A percentile compares a stretch with the other conserved stretches of the same genome.
phyloP scores from a whole-genome alignment of 2,888 invertebrate genomes.

The Ormyrus pomaceus region DNA sequence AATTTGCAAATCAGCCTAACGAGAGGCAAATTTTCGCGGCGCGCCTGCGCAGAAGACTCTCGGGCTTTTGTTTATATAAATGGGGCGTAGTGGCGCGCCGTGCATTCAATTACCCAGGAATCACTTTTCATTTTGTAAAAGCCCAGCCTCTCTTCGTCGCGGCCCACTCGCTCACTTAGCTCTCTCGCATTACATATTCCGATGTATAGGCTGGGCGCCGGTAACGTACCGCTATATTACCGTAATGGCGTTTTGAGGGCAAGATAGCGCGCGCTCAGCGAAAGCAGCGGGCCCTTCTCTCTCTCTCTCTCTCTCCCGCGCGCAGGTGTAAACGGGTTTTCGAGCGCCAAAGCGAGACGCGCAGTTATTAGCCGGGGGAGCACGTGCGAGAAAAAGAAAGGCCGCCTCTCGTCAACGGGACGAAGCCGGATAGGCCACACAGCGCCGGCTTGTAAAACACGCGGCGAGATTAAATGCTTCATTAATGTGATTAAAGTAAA shows the following conservation, averaged over 20 bases:
- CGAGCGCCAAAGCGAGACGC: conserved; percentile 60
- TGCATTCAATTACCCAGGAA: conserved; percentile 34
- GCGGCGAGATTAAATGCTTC: conserved; percentile 75
- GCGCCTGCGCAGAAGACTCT: not conserved
- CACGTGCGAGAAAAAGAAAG: conserved; percentile 28
- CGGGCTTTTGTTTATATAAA: conserved; percentile 2
- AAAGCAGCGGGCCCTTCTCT: not conserved
- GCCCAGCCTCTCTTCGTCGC: not conserved
- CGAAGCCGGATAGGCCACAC: conserved; percentile 69
- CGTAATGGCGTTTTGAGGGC: conserved; percentile 61
- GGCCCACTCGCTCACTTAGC: not conserved
- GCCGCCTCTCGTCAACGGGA: conserved; percentile 67
- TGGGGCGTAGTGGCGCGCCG: not conserved
- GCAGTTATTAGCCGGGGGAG: conserved; percentile 66
- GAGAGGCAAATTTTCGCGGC: not conserved
- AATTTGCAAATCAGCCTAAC: no score
- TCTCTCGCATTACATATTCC: conserved; percentile 32
- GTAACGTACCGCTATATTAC: conserved; percentile 64
- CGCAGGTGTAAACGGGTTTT: conserved; percentile 70
- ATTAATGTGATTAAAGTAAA: conserved; percentile 76
- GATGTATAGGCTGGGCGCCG: conserved; percentile 48
- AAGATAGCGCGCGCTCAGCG: conserved; percentile 60
- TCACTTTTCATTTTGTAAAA: conserved; percentile 36
- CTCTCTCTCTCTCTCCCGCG: not conserved
- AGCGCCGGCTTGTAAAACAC: conserved; percentile 74